Conservation (phyloP, 1,140 invertebrate genomes). For the Eurosta solidaginis region DNA sequence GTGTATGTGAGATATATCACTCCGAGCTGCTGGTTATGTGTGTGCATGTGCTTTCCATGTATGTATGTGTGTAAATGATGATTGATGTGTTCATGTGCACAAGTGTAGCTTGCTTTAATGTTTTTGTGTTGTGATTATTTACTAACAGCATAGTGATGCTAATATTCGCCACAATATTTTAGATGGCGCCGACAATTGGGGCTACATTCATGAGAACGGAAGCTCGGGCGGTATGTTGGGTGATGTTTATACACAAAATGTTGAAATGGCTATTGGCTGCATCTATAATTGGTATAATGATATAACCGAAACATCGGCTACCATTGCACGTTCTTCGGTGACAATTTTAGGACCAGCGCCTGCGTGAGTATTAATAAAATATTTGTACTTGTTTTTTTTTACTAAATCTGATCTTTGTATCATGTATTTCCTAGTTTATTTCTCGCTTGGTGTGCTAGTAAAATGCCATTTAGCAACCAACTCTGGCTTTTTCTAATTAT, state of each 20-base stretch:
- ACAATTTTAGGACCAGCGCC: constrained; percentile 53
- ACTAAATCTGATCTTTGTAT: too few relatives aligned
- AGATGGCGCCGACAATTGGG: constrained; percentile 56
- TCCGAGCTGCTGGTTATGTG: too few relatives aligned
- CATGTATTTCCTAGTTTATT: background rate
- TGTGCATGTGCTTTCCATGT: too few relatives aligned
- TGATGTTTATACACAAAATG: constrained; percentile 48
- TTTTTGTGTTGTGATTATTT: too few relatives aligned
- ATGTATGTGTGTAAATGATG: too few relatives aligned
- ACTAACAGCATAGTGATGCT: too few relatives aligned
- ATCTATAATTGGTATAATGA: constrained; percentile 56
- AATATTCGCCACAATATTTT: too few relatives aligned
- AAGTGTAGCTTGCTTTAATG: too few relatives aligned
- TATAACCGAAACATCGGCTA: constrained; percentile 49
- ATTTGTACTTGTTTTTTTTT: background rate
- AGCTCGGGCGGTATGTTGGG: constrained; percentile 47
- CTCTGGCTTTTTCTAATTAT: constrained; percentile 46
- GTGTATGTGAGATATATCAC: too few relatives aligned
- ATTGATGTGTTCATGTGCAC: too few relatives aligned
- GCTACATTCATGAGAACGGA: constrained; percentile 52
- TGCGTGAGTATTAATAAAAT: constrained; percentile 35
- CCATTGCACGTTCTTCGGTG: constrained; percentile 52
- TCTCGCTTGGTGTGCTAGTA: constrained; percentile 47
- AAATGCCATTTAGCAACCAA: constrained; percentile 44
- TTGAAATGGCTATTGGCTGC: constrained; percentile 55